Base-by-base conservation (phyloP, 2,113 vertebrate species). In the Grammomys dolichurus region DNA sequence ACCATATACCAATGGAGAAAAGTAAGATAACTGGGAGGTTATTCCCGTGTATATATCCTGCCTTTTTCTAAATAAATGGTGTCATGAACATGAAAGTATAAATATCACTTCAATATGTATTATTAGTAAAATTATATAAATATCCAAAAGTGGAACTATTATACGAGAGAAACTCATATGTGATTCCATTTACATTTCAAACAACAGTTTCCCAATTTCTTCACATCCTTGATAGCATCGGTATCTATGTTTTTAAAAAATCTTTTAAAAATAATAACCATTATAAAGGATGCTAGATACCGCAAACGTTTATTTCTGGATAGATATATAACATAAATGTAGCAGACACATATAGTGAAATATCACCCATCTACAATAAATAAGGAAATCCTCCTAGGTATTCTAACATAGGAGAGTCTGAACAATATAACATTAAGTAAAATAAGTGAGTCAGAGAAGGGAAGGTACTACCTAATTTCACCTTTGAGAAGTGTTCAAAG, bases 21-120 rank as follows among this genome's bases (percentile, higher is more conserved):
- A 58, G 7, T 80, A 80, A 20, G 31, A 56, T 54, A 43, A 72
- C 3, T 46, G 7, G 76, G 43, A 93, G n/a, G 33, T 63, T 51
- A 19, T 40, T 70, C 9, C 0, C 0, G 1, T 51, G 26, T 36
- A 40, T 75, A 12, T 56, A 54, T 54, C 7, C 17, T 20, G 36
- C 0, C 48, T 80, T 56, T 80, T 80, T 19, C 17, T 6, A n/a
- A n/a, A 81, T 56, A 56, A 58, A 63, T 12, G 4, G 1, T 58
- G 0, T 72, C 9, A n/a, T 51, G 16, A 63, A 31, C 54, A 63
- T 51, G 5, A 22, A 36, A 75, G 0, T 31, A 11, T 4, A 73
- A 92, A n/a, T 13, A 63, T 75, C 10, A 14, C 63, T 56, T 69
- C 13, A 31, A 43, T 17, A 9, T 13, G 5, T 78, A 9, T 48